A percentile compares a stretch with the other conserved stretches of the same genome.
Conservation (phyloP, 2,113 vertebrate species). For the Aspidoscelis tigris region DNA sequence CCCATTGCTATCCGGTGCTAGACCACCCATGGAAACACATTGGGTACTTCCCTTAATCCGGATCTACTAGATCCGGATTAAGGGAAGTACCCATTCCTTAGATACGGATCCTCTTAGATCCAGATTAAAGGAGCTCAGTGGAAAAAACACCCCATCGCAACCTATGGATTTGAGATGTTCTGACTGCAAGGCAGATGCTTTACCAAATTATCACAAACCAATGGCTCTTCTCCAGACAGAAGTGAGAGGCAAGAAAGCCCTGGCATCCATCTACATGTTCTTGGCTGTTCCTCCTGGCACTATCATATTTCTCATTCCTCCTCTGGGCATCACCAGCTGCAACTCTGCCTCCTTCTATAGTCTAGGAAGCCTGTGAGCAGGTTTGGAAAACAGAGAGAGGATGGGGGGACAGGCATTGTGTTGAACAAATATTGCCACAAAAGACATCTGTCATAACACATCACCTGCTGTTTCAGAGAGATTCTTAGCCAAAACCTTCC, state of each 20-base stretch:
- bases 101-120: too few relatives aligned
- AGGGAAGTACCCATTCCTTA: too few relatives aligned
- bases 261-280: too few relatives aligned
- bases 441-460: constrained; percentile 68
- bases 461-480: constrained; percentile 67
- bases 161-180: not conserved
- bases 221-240: not conserved
- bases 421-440: constrained; percentile 71
- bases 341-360: not conserved
- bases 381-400: constrained; percentile 48
- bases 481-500: constrained; percentile 49
- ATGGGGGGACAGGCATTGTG: constrained; percentile 34
- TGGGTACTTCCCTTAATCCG: too few relatives aligned
- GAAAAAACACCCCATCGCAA: not conserved
- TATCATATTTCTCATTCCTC: too few relatives aligned
- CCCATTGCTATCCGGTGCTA: too few relatives aligned
- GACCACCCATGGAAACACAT: too few relatives aligned
- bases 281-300: too few relatives aligned
- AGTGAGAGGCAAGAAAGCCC: not conserved
- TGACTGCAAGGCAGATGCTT: not conserved
- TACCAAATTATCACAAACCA: not conserved
- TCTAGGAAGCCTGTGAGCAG: not conserved
- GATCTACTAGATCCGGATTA: too few relatives aligned
- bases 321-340: not conserved
- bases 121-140: too few relatives aligned